Evolutionary conservation across 2,888 invertebrate genomes (phyloP), one percentile per base, ranked within the genome.

Genomic region (Microchrysa polita): DNA sequence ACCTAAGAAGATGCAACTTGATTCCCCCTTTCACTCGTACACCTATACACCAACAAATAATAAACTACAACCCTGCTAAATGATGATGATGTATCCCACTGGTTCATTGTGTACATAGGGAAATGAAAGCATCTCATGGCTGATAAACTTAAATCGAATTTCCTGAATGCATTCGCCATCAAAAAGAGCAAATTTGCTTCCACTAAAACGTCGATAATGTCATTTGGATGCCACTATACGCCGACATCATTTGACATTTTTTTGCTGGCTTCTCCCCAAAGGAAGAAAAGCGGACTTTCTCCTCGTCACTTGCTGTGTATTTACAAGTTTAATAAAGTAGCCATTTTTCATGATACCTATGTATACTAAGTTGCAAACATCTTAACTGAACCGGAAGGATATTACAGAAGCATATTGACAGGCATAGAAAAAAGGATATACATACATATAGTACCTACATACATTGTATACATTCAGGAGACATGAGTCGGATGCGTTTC

Each of bases 141-240:
- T 65, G 72, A 52, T 40, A 61, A 65, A 40, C 73, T 74, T 23
- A 73, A 74, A 74, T 74, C 73, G 61, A 73, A 74, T 74, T 74
- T 74, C 74, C 74, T 67, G 73, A 73, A 73, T 73, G 72, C 74
- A 74, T 73, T 74, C 73, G 63, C 57, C 60, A 60, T 73, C 55
- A 57, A 69, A 73, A 74, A 57, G 67, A 65, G 65, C 65, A 34
- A 65, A 65, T 48, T 23, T 44, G 27, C 65, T 48, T 16, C 65
- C 48, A 65, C 65, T 65, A 48, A 65, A 65, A 65, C 48, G 22
- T 48, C 34, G 48, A n/a, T 65, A 65, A 65, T 48, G 22, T 42
- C 48, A 65, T 65, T 65, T 65, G 65, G 48, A 65, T 65, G 48
- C 65, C 22, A 20, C 44, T 52, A 16, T 48, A 44, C 48, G 20